Evolutionary conservation across 2,113 vertebrate species (phyloP).

Genomic region (Coregonus clupeaformis): DNA sequence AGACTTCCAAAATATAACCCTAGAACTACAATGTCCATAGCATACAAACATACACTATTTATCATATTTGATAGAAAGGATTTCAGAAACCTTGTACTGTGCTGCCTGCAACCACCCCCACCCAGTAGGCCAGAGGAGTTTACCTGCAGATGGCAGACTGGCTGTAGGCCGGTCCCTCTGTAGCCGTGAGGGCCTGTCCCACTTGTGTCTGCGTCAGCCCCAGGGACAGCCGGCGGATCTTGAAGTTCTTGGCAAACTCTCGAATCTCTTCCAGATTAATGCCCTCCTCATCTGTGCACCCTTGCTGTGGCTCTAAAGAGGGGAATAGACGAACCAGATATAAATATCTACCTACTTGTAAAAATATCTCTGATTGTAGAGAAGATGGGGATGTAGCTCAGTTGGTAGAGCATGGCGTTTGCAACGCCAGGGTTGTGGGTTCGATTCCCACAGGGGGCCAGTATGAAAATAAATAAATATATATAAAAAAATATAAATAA

Average conservation of each 20-base stretch:
- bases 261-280: conserved; percentile 97
- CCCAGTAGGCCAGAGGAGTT: conserved; percentile 11
- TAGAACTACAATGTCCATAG: not conserved
- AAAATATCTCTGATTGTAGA: conserved; percentile 21
- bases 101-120: not conserved
- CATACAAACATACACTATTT: too few species aligned
- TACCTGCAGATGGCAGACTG: conserved; percentile 97
- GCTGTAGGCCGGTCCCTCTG: conserved; percentile 94
- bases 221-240: conserved; percentile 90
- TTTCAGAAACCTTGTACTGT: not conserved
- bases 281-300: conserved; percentile 80
- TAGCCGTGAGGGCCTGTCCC: conserved; percentile 92
- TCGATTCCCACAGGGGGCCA: too few species aligned
- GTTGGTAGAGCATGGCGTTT: too few species aligned
- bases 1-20: not conserved
- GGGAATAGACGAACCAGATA: conserved; percentile 18
- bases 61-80: too few species aligned
- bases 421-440: too few species aligned
- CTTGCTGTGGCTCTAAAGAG: conserved; percentile 80
- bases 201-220: conserved; percentile 96
- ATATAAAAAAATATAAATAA: too few species aligned
- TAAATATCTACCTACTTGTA: not conserved
- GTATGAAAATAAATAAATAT: too few species aligned
- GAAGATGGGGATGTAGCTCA: too few species aligned
- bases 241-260: conserved; percentile 98